Conservation (phyloP, 2,888 invertebrate genomes). For the Pedicia rivosa region DNA sequence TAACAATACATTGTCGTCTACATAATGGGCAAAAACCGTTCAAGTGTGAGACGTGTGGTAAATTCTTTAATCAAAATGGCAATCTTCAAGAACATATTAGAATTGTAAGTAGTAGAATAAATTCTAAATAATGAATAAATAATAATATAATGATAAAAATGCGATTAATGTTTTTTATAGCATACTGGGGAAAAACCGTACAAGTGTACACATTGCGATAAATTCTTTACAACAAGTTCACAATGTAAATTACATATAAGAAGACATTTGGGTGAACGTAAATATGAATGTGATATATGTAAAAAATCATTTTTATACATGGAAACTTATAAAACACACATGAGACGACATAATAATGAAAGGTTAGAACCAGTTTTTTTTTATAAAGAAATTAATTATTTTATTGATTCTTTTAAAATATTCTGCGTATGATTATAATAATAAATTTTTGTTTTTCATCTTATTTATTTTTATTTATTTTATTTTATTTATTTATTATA, state of each 20-base stretch:
- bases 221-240: conserved; percentile 56
- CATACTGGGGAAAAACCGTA: conserved; percentile 69
- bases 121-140: too few relatives aligned
- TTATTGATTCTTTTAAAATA: too few relatives aligned
- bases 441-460: too few relatives aligned
- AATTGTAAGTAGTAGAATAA: too few relatives aligned
- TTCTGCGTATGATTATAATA: too few relatives aligned
- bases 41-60: conserved; percentile 41
- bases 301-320: conserved; percentile 41
- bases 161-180: too few relatives aligned
- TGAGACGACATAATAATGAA: conserved; percentile 47
- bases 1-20: conserved; percentile 56
- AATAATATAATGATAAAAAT: too few relatives aligned
- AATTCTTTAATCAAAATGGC: conserved; percentile 61
- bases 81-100: conserved; percentile 61
- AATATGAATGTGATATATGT: conserved; percentile 40
- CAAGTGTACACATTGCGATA: conserved; percentile 46
- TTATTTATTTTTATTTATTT: too few relatives aligned
- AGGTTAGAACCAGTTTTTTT: too few relatives aligned
- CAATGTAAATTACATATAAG: conserved; percentile 51
- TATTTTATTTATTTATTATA: too few relatives aligned
- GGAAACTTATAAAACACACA: conserved; percentile 46
- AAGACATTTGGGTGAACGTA: conserved; percentile 31
- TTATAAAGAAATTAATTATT: conserved; percentile 37
- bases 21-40: conserved; percentile 36